Conservation (phyloP, 2,888 invertebrate genomes). For the Capitulum mitella region DNA sequence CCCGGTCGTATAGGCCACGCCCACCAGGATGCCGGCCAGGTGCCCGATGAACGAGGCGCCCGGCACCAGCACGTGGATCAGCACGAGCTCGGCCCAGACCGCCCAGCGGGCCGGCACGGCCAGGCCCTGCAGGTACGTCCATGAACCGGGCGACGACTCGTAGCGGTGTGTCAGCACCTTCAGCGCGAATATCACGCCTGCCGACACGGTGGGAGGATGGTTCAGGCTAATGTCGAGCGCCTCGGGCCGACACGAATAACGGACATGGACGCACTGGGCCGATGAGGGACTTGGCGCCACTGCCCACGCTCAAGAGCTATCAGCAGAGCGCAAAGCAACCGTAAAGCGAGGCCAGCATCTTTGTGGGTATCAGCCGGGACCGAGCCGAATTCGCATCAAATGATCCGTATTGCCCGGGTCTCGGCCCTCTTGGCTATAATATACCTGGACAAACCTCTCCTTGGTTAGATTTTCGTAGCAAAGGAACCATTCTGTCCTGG, state of each 20-base stretch:
- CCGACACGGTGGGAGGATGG: slow-evolving; percentile 29
- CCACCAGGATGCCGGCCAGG: slow-evolving; percentile 56
- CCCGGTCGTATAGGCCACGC: slow-evolving; percentile 52
- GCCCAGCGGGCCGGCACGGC: slow-evolving; percentile 50
- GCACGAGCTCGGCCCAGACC: slow-evolving; percentile 55
- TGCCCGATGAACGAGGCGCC: slow-evolving; percentile 58
- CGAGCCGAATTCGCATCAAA: too few relatives aligned
- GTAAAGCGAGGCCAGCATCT: too few relatives aligned
- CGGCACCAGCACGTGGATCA: slow-evolving; percentile 56
- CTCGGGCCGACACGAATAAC: not conserved
- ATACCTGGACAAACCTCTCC: too few relatives aligned
- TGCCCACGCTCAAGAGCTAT: too few relatives aligned
- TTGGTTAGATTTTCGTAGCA: too few relatives aligned
- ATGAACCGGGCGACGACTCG: slow-evolving; percentile 33
- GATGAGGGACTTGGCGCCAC: too few relatives aligned
- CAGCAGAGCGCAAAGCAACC: too few relatives aligned
- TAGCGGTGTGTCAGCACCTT: slow-evolving; percentile 50
- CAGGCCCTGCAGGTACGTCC: slow-evolving; percentile 29
- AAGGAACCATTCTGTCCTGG: too few relatives aligned
- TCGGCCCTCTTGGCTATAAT: too few relatives aligned
- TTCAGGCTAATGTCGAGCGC: not conserved
- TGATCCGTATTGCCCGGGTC: too few relatives aligned
- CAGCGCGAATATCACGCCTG: slow-evolving; percentile 56
- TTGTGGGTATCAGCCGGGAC: too few relatives aligned
- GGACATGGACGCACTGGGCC: not conserved